Evolutionary conservation across 2,113 vertebrate species (phyloP).

Genomic region (Perccottus glenii): DNA sequence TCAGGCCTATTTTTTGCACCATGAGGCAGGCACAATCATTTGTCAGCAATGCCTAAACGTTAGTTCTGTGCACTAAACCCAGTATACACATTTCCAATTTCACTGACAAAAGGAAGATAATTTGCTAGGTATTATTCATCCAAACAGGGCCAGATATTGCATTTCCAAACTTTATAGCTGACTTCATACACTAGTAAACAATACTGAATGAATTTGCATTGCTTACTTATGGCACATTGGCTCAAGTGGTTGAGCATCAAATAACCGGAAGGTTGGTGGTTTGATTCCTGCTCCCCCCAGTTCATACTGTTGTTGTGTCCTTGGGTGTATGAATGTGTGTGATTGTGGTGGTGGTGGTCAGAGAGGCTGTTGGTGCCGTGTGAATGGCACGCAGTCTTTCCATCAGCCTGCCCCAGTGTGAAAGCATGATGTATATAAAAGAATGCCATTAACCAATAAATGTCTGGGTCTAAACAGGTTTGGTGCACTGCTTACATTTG

Average conservation of each 20-base stretch:
- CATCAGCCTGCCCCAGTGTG: too few relatives aligned
- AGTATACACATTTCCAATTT: slow-evolving; percentile 5
- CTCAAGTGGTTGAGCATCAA: too few relatives aligned
- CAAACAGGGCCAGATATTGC: slow-evolving; percentile 20
- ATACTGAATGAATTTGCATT: not conserved
- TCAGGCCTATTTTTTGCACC: slow-evolving; percentile 40
- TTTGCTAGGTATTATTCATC: slow-evolving; percentile 13
- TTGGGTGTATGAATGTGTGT: not conserved
- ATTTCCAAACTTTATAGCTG: slow-evolving; percentile 13
- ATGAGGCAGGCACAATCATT: slow-evolving; percentile 38
- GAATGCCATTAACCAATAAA: too few relatives aligned
- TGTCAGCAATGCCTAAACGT: slow-evolving; percentile 36
- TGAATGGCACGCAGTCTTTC: too few relatives aligned
- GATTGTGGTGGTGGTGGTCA: too few relatives aligned
- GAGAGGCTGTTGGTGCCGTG: too few relatives aligned
- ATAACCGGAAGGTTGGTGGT: too few relatives aligned
- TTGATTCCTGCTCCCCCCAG: too few relatives aligned
- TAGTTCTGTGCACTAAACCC: slow-evolving; percentile 17
- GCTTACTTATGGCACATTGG: too few relatives aligned
- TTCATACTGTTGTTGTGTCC: too few relatives aligned
- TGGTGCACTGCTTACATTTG: not conserved
- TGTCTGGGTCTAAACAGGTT: not conserved
- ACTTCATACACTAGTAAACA: slow-evolving; percentile 14
- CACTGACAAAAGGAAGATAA: slow-evolving; percentile 16
- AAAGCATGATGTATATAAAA: too few relatives aligned